Conservation (phyloP, 2,797 vertebrate genomes). For the Sternotherus odoratus region DNA sequence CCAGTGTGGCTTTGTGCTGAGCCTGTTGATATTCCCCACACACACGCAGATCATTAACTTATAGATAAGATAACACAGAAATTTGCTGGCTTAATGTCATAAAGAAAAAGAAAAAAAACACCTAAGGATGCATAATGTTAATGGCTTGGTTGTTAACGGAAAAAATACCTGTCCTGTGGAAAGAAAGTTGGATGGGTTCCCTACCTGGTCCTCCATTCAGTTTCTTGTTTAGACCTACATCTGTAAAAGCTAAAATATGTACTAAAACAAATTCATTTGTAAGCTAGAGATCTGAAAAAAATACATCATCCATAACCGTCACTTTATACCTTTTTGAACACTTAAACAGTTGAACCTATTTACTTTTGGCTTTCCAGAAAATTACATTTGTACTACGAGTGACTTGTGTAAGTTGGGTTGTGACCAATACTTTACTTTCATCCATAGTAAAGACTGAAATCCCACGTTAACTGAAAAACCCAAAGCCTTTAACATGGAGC, state of each 20-base stretch:
- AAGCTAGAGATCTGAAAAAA: neutral
- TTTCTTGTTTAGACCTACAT: neutral
- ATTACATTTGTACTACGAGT: neutral
- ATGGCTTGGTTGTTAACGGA: neutral
- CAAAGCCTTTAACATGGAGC: neutral
- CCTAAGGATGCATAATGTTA: neutral
- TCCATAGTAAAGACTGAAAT: neutral
- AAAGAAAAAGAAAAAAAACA: neutral
- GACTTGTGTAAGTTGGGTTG: neutral
- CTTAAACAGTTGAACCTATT: neutral
- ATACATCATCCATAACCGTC: neutral
- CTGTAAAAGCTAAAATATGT: neutral
- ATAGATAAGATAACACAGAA: neutral
- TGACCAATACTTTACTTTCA: neutral
- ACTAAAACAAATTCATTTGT: neutral
- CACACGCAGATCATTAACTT: neutral
- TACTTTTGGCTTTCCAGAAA: neutral
- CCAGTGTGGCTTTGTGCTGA: neutral
- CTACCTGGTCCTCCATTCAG: too few relatives aligned
- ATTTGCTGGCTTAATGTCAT: neutral
- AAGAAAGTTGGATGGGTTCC: too few relatives aligned
- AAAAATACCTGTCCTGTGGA: neutral
- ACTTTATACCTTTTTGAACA: neutral
- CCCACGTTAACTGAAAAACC: neutral
- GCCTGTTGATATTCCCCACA: neutral